These are phyloP conservation scores for Mixornis gularis DNA, from an alignment of 2,113 vertebrate genomes.

Conservation along the genomic window DNA sequence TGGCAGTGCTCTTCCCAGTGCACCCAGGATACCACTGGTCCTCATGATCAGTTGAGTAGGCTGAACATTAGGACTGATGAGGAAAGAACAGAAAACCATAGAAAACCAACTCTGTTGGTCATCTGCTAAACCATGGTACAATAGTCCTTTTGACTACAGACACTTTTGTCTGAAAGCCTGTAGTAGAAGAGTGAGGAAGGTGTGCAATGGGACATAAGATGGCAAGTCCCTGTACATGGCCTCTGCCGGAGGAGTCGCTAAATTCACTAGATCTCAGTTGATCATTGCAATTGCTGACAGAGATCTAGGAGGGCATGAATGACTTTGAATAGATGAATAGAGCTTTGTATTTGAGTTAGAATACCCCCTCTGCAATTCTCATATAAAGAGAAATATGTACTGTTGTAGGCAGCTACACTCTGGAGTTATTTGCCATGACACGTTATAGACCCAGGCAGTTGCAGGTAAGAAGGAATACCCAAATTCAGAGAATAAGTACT, in stretches of 20 bases:
- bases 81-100: neutral
- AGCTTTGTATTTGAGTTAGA: neutral
- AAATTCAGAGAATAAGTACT: neutral
- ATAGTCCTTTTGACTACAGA: neutral
- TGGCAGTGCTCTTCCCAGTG: neutral
- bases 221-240: neutral
- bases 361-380: neutral
- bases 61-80: neutral
- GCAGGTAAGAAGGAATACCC: neutral
- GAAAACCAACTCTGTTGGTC: neutral
- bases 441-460: neutral
- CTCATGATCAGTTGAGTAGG: neutral
- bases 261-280: neutral
- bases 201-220: neutral
- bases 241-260: accelerated
- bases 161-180: neutral
- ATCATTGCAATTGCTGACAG: neutral
- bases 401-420: neutral
- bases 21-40: neutral
- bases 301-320: neutral
- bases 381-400: neutral
- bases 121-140: neutral
- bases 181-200: neutral
- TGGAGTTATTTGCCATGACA: neutral
- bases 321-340: neutral